A percentile compares a stretch with the other conserved stretches of the same genome.
Conservation (phyloP, 2,888 invertebrate genomes). For the Dione juno region DNA sequence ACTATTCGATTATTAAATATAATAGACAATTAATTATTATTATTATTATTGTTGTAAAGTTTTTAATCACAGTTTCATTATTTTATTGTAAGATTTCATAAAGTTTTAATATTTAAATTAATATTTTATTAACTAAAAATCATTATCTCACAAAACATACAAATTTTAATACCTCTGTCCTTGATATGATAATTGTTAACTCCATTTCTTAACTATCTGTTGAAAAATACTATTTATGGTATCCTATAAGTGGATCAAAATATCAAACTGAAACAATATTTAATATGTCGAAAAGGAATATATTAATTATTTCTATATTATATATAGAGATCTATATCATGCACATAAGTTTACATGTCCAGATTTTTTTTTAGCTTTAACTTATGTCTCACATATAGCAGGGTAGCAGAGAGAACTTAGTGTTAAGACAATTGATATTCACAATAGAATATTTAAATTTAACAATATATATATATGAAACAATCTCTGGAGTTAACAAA, state of each 20-base stretch:
- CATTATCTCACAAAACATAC: constrained; percentile 17
- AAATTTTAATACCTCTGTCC: constrained; percentile 5
- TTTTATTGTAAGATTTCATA: constrained; percentile 25
- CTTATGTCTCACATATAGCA: neutral
- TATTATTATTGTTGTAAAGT: constrained; percentile 27
- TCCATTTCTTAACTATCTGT: neutral
- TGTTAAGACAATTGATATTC: neutral
- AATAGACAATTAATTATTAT: constrained; percentile 29
- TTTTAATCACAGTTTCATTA: constrained; percentile 30
- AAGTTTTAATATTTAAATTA: constrained; percentile 10
- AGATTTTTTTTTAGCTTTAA: neutral
- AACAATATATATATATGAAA: no score
- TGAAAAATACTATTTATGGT: neutral
- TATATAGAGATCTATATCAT: no score
- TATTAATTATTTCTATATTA: no score
- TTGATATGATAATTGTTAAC: constrained; percentile 1
- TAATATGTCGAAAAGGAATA: no score
- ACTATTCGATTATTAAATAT: constrained; percentile 33
- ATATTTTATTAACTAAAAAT: constrained; percentile 13
- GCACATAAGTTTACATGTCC: neutral
- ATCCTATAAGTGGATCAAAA: no score
- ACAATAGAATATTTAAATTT: no score
- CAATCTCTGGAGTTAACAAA: neutral
- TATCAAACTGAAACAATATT: no score
- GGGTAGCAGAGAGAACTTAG: neutral